phyloP scores from a whole-genome alignment of 2,113 vertebrate genomes.

The Baryphthengus martii region DNA sequence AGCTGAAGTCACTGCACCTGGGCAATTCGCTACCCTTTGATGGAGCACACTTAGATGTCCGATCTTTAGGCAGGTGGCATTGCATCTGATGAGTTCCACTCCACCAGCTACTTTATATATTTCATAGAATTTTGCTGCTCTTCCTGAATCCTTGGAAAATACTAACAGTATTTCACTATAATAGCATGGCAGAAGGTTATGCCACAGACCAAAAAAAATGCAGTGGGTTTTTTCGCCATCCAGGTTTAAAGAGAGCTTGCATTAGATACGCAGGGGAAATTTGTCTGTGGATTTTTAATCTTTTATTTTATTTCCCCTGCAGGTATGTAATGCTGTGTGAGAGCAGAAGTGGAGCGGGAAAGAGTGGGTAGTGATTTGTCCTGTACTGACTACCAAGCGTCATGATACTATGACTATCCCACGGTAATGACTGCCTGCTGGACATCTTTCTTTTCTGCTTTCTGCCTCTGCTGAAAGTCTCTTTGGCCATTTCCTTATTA shows the following conservation, averaged over 20 bases:
- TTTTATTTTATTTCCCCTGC: background rate
- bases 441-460: background rate
- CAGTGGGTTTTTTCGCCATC: background rate
- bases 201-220: background rate
- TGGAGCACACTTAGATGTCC: background rate
- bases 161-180: background rate
- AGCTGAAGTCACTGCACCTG: background rate
- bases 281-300: background rate
- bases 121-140: background rate
- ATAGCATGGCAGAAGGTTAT: background rate
- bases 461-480: background rate
- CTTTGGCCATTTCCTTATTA: accelerated
- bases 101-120: background rate
- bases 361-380: background rate
- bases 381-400: background rate
- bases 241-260: background rate
- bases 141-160: background rate
- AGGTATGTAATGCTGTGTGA: background rate
- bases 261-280: background rate
- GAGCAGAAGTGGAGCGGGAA: background rate
- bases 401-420: background rate
- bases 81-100: background rate
- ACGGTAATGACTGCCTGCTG: background rate
- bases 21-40: background rate
- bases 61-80: background rate